Conservation (phyloP, 2,888 invertebrate genomes). For the Brachyptera putata region DNA sequence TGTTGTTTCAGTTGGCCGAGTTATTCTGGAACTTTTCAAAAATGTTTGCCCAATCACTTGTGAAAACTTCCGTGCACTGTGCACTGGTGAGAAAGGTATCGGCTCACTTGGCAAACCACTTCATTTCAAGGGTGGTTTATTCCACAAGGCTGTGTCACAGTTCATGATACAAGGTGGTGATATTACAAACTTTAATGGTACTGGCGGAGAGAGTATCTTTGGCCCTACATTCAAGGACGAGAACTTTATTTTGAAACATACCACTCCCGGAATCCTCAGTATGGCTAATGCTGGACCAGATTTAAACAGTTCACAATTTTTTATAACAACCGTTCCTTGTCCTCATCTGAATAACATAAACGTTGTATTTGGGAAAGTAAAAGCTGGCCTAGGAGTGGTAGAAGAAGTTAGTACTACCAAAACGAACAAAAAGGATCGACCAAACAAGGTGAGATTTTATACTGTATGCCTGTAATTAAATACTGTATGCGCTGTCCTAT, state of each 20-base stretch:
- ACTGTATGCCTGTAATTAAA: no score
- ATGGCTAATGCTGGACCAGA: constrained; percentile 74
- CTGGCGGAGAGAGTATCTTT: constrained; percentile 92
- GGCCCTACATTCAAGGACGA: constrained; percentile 88
- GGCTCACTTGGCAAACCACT: constrained; percentile 66
- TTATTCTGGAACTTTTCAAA: constrained; percentile 81
- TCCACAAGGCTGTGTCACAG: constrained; percentile 78
- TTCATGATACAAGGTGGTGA: constrained; percentile 90
- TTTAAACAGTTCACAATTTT: constrained; percentile 94
- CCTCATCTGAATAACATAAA: constrained; percentile 74
- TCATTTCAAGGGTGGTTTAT: constrained; percentile 76
- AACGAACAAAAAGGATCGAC: constrained; percentile 52
- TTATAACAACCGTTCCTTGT: constrained; percentile 74
- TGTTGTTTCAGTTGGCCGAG: constrained; percentile 63
- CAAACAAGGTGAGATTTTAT: constrained; percentile 55
- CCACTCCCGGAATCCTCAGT: constrained; percentile 50
- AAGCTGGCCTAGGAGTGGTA: constrained; percentile 68
- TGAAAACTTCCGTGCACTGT: constrained; percentile 87
- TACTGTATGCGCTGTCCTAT: no score
- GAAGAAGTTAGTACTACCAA: constrained; percentile 63
- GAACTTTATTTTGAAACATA: constrained; percentile 58
- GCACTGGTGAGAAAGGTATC: constrained; percentile 84
- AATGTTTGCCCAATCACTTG: constrained; percentile 81
- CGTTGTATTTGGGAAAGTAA: constrained; percentile 77
- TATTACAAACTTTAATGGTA: constrained; percentile 73